phyloP scores from a whole-genome alignment of 1,140 invertebrate genomes.

The Ceratina calcarata region DNA sequence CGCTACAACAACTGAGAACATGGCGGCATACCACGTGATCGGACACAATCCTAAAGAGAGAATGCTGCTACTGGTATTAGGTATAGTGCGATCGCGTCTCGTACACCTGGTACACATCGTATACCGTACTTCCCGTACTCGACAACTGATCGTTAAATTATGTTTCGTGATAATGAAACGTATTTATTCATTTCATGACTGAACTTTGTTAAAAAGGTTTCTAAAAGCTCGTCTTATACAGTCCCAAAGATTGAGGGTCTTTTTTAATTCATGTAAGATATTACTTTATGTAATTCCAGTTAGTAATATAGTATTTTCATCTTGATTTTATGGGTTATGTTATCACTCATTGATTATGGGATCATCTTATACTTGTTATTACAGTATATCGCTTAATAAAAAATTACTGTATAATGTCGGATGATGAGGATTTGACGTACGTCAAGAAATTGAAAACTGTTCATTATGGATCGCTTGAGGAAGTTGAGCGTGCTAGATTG shows the following conservation, averaged over 20 bases:
- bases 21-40: too few relatives aligned
- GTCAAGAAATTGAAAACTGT: conserved; percentile 89
- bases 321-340: conserved; percentile 6
- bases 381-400: not conserved
- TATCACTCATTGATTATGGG: not conserved
- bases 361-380: not conserved
- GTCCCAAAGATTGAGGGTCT: not conserved
- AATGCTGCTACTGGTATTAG: too few relatives aligned
- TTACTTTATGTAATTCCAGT: not conserved
- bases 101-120: too few relatives aligned
- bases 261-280: not conserved
- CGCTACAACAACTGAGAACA: too few relatives aligned
- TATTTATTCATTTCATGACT: conserved; percentile 6
- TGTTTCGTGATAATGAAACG: not conserved
- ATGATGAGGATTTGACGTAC: conserved; percentile 90
- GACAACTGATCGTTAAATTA: not conserved
- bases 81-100: too few relatives aligned
- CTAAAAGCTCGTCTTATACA: too few relatives aligned
- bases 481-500: conserved; percentile 85
- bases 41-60: too few relatives aligned
- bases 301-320: not conserved
- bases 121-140: not conserved
- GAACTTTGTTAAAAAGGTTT: conserved; percentile 1
- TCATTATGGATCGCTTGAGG: conserved; percentile 94
- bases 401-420: conserved; percentile 85